Base-by-base conservation (phyloP, 2,797 vertebrate genomes). In the Mormyrops boulengeri region DNA sequence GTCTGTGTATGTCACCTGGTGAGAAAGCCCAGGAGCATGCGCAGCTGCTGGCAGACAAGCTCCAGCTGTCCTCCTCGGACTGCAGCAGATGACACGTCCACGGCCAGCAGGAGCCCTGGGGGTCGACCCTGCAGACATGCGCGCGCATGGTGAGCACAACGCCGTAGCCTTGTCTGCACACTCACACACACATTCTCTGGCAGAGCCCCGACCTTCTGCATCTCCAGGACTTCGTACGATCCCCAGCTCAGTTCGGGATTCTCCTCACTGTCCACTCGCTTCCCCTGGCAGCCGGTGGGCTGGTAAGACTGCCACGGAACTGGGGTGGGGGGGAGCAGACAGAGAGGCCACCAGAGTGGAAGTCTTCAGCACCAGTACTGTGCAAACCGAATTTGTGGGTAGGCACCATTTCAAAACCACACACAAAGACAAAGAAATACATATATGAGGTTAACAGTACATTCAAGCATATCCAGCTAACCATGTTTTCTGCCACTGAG, bases 271-370 rank as follows among this genome's bases (percentile, higher is more conserved):
- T 97, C 96, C 0, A 96, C 89, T 2, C 96, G 93, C 17, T 90
- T 85, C 1, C 95, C 96, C 2, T 92, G 92, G n/a, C 80, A 93
- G 60, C 90, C 92, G 57, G 95, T 96, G 69, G 94, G 95, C 92
- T 96, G 96, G 92, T 95, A 96, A 77, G 94, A 94, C 77, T 96
- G 95, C 95, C 96, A 96, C 0, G 95, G 92, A 91, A 97, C 96
- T 97, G 91, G 89, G 60, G 30, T 11, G 62, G 85, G 53, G 4
- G n/a, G 85, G 85, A 22, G 8, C 30, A 52, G 26, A 41, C 47
- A 38, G 22, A 88, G 47, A 26, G 85, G 26, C 22, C 49, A 49
- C n/a, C 17, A 49, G 55, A n/a, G 17, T 17, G 73, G 4, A 77
- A 41, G 60, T 47, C 34, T 73, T 73, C 30, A 38, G 66, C 66